A percentile compares a stretch with the other conserved stretches of the same genome.
Conservation (phyloP, 2,888 invertebrate genomes). For the Diloba caeruleocephala region DNA sequence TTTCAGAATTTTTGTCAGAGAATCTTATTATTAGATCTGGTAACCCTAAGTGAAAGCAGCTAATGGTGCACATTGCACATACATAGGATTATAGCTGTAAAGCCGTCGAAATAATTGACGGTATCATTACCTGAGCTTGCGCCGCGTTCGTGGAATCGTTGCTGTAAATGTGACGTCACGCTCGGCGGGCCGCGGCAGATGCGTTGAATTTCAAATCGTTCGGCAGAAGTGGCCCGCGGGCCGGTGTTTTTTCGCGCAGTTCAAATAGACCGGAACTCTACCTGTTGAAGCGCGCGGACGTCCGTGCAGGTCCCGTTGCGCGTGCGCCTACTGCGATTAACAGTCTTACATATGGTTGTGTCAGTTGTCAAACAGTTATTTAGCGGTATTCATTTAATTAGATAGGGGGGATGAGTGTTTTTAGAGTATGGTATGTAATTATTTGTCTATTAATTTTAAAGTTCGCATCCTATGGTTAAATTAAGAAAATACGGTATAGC, state of each 20-base stretch:
- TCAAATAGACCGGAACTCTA: slow-evolving; percentile 80
- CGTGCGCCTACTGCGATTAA: slow-evolving; percentile 36
- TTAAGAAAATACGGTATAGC: too few relatives aligned
- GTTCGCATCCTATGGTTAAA: too few relatives aligned
- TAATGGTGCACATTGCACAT: slow-evolving; percentile 37
- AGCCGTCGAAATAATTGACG: slow-evolving; percentile 45
- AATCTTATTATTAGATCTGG: too few relatives aligned
- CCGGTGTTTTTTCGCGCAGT: slow-evolving; percentile 62
- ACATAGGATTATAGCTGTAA: slow-evolving; percentile 30
- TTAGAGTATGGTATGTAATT: too few relatives aligned
- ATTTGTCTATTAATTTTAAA: too few relatives aligned
- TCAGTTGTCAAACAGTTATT: slow-evolving; percentile 10
- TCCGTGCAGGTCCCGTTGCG: slow-evolving; percentile 65
- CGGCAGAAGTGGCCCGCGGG: slow-evolving; percentile 57
- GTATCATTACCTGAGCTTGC: slow-evolving; percentile 42
- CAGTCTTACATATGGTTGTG: slow-evolving; percentile 44
- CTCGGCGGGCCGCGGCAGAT: slow-evolving; percentile 63
- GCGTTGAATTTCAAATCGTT: slow-evolving; percentile 70
- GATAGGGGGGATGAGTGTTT: too few relatives aligned
- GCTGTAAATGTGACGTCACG: slow-evolving; percentile 68
- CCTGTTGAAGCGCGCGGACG: slow-evolving; percentile 70
- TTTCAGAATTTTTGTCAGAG: too few relatives aligned
- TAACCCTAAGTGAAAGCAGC: slow-evolving; percentile 51
- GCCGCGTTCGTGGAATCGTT: slow-evolving; percentile 54
- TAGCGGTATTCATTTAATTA: too few relatives aligned